Base-by-base conservation (phyloP, 2,113 vertebrate genomes). In the Ophiodon elongatus region DNA sequence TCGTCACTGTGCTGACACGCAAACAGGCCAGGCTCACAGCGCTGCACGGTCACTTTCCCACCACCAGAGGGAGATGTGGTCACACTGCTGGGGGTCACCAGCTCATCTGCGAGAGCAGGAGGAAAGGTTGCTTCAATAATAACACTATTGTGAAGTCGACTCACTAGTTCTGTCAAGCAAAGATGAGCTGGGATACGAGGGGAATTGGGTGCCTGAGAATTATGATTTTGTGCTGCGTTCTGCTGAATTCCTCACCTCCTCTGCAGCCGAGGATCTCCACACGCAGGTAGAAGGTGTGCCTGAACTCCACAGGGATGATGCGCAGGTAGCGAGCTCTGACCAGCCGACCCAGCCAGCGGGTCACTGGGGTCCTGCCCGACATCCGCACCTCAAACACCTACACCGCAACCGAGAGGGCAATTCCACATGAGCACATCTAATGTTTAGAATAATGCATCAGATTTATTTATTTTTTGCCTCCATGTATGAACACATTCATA, bases 341-440 rank as follows among this genome's bases (percentile, higher is more conserved):
- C 80, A 95, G 69, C 1, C 89, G 82, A 8, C 84, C 56, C 6
- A 97, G 92, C 93, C 95, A 92, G 39, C 92, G 93, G 1, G 93
- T 96, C 69, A 94, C 95, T 0, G 95, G 94, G 0, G 60, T 95
- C 74, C 92, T 92, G 43, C 95, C 92, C 50, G 95, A 92, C 84
- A 95, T 93, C 2, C 91, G 93, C 27, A 95, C 96, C 33, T 95
- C 87, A 76, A 97, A 96, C 29, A 96, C 87, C 96, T 97, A 43
- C 2, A 72, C 7, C 14, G 39, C 68, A 54, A 25, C 27, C 11
- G n/a, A 69, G 33, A 13, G 35, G 13, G 82, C 19, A 81, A 19
- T 8, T 17, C 9, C 4, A 64, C 4, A 17, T 75, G 8, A 75
- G 59, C 23, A 19, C 2, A 9, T 33, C 10, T 6, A 47, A 23